Conservation (phyloP, 64 coral and sea anemone species). For the Stylophora pistillata region DNA sequence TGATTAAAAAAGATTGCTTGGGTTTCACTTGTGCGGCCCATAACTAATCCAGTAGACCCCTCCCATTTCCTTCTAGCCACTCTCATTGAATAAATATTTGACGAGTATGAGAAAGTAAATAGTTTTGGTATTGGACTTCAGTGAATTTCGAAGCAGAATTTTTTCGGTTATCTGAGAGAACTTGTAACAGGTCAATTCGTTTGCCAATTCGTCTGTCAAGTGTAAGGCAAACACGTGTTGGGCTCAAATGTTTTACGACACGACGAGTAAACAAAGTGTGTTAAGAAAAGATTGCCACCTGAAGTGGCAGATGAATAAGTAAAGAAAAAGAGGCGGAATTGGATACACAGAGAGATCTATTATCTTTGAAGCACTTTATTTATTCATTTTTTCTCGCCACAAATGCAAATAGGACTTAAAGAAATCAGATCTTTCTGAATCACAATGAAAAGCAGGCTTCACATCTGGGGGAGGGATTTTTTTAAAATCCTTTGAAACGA, state of each 20-base stretch:
- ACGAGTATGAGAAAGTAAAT: neutral
- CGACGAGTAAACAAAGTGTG: neutral
- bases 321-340: neutral
- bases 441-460: neutral
- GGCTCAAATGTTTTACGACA: neutral
- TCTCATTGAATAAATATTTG: constrained; percentile 33
- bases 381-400: constrained; percentile 3
- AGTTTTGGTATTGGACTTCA: neutral
- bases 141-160: neutral
- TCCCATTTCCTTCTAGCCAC: constrained; percentile 31
- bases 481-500: neutral
- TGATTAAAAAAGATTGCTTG: neutral
- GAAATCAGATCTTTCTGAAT: constrained; percentile 7
- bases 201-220: neutral
- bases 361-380: constrained; percentile 33
- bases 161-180: neutral
- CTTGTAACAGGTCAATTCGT: neutral
- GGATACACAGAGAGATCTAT: neutral
- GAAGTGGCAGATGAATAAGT: constrained; percentile 23
- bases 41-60: constrained; percentile 22
- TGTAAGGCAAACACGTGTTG: neutral
- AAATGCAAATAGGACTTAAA: neutral
- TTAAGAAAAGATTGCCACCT: constrained; percentile 26
- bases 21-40: neutral
- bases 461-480: neutral